These are phyloP conservation scores for Temnothorax nylanderi DNA, from an alignment of 1,140 invertebrate genomes.

Conservation along the genomic window DNA sequence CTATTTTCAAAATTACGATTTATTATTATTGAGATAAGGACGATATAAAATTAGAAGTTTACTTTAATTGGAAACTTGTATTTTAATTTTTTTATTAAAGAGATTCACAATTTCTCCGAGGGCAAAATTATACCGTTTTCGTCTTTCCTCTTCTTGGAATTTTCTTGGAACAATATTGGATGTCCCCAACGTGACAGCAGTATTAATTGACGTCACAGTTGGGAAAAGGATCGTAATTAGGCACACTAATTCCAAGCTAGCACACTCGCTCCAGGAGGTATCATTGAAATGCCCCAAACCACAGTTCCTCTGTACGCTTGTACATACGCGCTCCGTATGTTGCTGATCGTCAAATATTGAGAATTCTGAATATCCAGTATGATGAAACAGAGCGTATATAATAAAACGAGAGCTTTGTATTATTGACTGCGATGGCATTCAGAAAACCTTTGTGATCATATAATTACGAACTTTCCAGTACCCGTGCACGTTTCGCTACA, in stretches of 20 bases:
- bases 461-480: slow-evolving; percentile 22
- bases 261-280: background rate
- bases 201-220: slow-evolving; percentile 1
- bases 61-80: background rate
- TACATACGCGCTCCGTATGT: background rate
- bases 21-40: background rate
- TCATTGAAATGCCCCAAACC: slow-evolving; percentile 32
- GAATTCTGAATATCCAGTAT: slow-evolving; percentile 1
- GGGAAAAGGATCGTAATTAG: slow-evolving; percentile 50
- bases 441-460: slow-evolving; percentile 52
- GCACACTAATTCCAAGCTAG: slow-evolving; percentile 31
- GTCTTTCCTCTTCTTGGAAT: background rate
- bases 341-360: slow-evolving; percentile 43
- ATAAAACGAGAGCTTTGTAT: slow-evolving; percentile 36
- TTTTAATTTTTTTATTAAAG: background rate
- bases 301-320: background rate
- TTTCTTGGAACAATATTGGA: background rate
- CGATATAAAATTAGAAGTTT: background rate
- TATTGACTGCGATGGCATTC: background rate
- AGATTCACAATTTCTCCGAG: background rate
- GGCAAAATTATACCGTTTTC: background rate
- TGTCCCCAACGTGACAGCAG: background rate
- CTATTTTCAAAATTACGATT: background rate
- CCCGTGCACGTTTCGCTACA: background rate
- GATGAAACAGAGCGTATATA: slow-evolving; percentile 14